Evolutionary conservation across 1,140 invertebrate species (phyloP), one percentile per base, ranked within the genome.

Genomic region (Ericerus pela): DNA sequence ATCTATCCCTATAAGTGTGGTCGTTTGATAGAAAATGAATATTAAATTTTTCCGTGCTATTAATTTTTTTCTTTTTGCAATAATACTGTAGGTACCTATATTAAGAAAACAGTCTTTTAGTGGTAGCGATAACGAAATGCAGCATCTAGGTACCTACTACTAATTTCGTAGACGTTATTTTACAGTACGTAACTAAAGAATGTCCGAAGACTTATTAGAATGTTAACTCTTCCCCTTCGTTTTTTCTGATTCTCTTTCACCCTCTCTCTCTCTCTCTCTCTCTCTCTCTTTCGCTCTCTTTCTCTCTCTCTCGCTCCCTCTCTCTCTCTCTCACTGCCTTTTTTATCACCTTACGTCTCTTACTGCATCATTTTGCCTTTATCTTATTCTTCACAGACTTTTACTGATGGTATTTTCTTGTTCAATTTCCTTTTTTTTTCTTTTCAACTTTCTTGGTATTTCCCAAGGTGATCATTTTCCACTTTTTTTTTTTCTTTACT

Each of bases 401-500:
- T 47, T 47, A 47, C 41, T 47, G 41, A 47, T 47, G 41, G 41
- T 47, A 47, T 47, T 47, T 47, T 47, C 41, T 47, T 47, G 41
- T 47, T 47, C 41, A 47, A 47, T 47, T 47, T 47, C 41, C 41
- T 47, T 47, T 47, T 47, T 47, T 47, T 47, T 24, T 24, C 26
- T 47, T 47, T 47, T 24, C 22, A 47, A 47, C 41, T 47, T 47
- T 47, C 41, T 20, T 24, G 20, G 22, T 47, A 47, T 47, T 47
- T 47, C 41, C 41, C 41, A 24, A 47, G 41, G 41, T 24, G 41
- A 47, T 47, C 41, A 47, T 47, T 47, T 47, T 47, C 41, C 26
- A 18, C 16, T 47, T 47, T 41, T 47, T 47, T 47, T 33, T 33
- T n/a, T 33, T n/a, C 30, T 33, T 8, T n/a, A n/a, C 30, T 33